Evolutionary conservation across 2,888 invertebrate genomes (phyloP).

Genomic region (Brachypterus glaber): DNA sequence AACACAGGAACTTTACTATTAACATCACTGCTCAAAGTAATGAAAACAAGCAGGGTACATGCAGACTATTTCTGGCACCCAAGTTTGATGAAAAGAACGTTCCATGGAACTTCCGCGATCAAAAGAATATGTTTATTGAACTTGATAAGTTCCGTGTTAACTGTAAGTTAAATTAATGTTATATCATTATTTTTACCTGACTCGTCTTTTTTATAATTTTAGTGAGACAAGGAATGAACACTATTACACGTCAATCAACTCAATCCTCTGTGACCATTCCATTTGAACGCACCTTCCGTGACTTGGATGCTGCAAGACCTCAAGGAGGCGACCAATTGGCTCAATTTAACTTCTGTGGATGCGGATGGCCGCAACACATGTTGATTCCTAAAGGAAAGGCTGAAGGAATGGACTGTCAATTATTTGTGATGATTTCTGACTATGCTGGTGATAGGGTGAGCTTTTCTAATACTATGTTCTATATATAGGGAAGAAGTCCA

Average conservation of each 20-base stretch:
- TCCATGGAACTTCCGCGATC: constrained; percentile 52
- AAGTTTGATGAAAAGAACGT: constrained; percentile 53
- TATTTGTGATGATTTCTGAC: constrained; percentile 71
- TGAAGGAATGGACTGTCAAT: constrained; percentile 54
- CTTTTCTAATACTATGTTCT: not conserved
- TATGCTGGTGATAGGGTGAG: constrained; percentile 54
- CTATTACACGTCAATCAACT: constrained; percentile 52
- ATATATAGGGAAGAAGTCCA: too few relatives aligned
- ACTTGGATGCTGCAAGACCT: constrained; percentile 52
- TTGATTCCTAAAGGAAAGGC: constrained; percentile 60
- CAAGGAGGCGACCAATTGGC: constrained; percentile 43
- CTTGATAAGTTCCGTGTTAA: constrained; percentile 59
- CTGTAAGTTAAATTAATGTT: constrained; percentile 42
- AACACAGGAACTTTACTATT: constrained; percentile 56
- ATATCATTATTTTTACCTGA: not conserved
- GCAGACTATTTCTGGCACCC: constrained; percentile 61
- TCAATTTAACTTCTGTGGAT: constrained; percentile 73
- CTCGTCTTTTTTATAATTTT: constrained; percentile 18
- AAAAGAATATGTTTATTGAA: constrained; percentile 58
- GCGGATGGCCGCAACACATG: constrained; percentile 80
- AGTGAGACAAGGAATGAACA: constrained; percentile 60
- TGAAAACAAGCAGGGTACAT: constrained; percentile 47
- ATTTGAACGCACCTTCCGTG: constrained; percentile 69
- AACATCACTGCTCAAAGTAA: constrained; percentile 38
- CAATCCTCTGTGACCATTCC: constrained; percentile 75